Evolutionary conservation across 2,888 invertebrate species (phyloP), one percentile per base, ranked within the genome.

Genomic region (Volucella inflata): DNA sequence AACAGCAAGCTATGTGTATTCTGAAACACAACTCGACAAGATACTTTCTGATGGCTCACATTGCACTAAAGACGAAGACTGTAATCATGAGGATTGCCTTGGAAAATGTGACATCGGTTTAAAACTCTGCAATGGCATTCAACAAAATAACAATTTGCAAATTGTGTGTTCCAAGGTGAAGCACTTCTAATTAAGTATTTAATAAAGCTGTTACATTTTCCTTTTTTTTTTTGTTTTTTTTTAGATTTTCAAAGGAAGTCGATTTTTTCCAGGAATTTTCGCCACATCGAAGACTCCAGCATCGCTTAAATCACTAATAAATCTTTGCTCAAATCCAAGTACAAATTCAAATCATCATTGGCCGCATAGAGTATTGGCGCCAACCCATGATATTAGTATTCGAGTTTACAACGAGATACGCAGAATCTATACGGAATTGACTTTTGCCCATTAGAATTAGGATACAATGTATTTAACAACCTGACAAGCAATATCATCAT

Each of bases 131-230:
- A 88, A 87, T 14, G 89, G 90, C 38, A 87, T 89, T 21, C 92
- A 91, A 83, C 91, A 91, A 83, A 92, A 92, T 78, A 91, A 90
- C 82, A 92, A 92, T 87, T 89, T 91, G 55, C 91, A 91, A 85
- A 90, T 91, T 82, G 90, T 91, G 50, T 92, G 92, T 62, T 89
- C 87, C 16, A 81, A 88, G 53, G 88, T 88, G 74, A 51, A 6
- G 30, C 30, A 30, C n/a, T 36, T 36, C 17, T 64, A 71, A 17
- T 12, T 50, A 6, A 3, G n/a, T 30, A 1, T 12, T 10, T 12
- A 46, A 12, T 4, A 16, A 1, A 59, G 17, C 0, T 51, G 3
- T 11, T 55, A n/a, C 42, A 16, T 0, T 55, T 1, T 12, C 8
- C 2, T 8, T 59, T 2, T 17, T 21, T 21, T 1, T n/a, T 21